These are phyloP conservation scores for Periophthalmus modestus DNA, from an alignment of 2,113 vertebrate species.

Conservation along the genomic window DNA sequence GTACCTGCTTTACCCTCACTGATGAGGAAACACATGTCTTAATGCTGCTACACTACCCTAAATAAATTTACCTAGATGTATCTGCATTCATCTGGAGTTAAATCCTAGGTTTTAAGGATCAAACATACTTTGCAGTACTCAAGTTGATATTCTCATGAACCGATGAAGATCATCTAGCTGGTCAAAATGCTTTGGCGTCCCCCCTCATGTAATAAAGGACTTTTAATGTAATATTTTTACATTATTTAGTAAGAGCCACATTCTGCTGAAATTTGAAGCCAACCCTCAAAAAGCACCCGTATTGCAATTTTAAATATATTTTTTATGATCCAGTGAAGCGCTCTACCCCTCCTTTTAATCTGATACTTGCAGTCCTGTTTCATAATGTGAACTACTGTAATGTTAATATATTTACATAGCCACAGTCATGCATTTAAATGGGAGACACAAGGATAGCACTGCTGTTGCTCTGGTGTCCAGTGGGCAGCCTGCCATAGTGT, in stretches of 20 bases:
- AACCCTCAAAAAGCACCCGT: too few species aligned
- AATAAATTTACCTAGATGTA: background rate
- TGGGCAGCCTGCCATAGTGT: constrained; percentile 53
- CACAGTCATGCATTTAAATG: background rate
- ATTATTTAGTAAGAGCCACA: too few species aligned
- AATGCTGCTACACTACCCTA: too few species aligned
- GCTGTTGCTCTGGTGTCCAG: constrained; percentile 35
- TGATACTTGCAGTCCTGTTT: background rate
- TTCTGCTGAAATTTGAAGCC: too few species aligned
- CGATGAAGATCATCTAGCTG: too few species aligned
- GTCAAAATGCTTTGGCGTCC: too few species aligned
- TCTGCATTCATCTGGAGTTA: background rate
- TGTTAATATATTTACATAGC: background rate
- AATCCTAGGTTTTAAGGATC: background rate
- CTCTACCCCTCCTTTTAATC: too few species aligned
- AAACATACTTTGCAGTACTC: background rate
- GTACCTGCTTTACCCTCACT: background rate
- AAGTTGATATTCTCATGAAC: too few species aligned
- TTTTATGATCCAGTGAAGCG: too few species aligned
- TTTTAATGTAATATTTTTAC: too few species aligned
- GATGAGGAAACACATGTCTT: background rate
- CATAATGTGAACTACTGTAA: background rate
- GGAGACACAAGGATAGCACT: constrained; percentile 34
- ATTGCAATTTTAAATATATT: too few species aligned
- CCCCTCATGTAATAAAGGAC: too few species aligned